Evolutionary conservation across 2,113 vertebrate genomes (phyloP), one percentile per base, ranked within the genome.

Genomic region (Candoia aspera): DNA sequence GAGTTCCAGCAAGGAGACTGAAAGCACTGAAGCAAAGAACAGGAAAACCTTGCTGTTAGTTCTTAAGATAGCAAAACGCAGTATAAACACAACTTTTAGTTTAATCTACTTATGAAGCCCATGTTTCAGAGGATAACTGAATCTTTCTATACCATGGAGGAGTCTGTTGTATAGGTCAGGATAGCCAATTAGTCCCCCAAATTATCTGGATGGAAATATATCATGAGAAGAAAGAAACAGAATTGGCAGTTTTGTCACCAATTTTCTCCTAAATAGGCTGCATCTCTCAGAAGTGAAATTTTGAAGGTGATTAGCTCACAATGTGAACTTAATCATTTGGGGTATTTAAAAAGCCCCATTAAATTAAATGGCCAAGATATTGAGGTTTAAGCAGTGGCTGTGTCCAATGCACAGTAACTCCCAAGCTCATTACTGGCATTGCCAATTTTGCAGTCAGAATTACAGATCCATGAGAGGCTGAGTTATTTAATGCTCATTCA

Each of bases 261-360:
- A 88, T 95, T 96, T 88, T 92, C 93, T 95, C 94, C 95, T 94
- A 96, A 96, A 97, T 92, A 96, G 89, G 84, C 84, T 84, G 89
- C 94, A 94, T 93, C 95, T 96, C 94, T 96, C 92, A 60, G 93
- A 97, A 97, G 95, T 95, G 93, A 97, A 97, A 97, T 97, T 96
- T 95, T 96, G 95, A 96, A 96, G 96, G 93, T 11, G 42, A 97
- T 97, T 97, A 96, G 96, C 90, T 97, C 95, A 95, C 94, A 96
- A 96, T 97, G 96, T 95, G 96, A 96, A 94, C 96, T 96, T 97
- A 96, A 97, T 96, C 95, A 96, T 96, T 97, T 96, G 93, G 92
- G 96, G 96, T 97, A 95, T 96, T 97, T 96, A 95, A 97, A 96
- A 96, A 96, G 93, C 0, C 2, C 93, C 96, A 97, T 96, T 95